Evolutionary conservation across 2,888 invertebrate genomes (phyloP).

Genomic region (Hydrotaea diabolus): DNA sequence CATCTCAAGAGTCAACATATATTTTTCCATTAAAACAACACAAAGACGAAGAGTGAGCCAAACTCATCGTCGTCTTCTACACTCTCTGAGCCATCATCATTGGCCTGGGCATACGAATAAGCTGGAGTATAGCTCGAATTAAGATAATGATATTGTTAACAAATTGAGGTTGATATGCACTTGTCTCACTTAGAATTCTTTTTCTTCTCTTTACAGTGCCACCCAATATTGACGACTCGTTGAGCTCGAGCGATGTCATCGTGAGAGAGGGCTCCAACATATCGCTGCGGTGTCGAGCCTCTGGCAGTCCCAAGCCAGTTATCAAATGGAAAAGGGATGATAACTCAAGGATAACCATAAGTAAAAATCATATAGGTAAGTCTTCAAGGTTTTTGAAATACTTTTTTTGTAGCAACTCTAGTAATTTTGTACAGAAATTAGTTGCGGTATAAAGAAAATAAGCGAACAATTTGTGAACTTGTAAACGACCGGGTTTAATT

Average conservation of each 20-base stretch:
- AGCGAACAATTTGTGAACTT: too few relatives aligned
- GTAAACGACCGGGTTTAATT: too few relatives aligned
- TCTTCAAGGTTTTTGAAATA: too few relatives aligned
- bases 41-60: background rate
- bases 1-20: constrained; percentile 57
- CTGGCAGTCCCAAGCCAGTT: constrained; percentile 92
- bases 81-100: background rate
- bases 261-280: constrained; percentile 94
- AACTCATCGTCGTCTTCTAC: background rate
- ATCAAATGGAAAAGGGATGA: constrained; percentile 96
- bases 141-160: constrained; percentile 45
- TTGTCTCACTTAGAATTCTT: background rate
- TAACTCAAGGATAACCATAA: constrained; percentile 92
- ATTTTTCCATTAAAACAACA: constrained; percentile 46
- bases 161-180: constrained; percentile 30
- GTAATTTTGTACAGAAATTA: too few relatives aligned
- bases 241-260: constrained; percentile 93
- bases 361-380: constrained; percentile 90
- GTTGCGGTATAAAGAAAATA: too few relatives aligned
- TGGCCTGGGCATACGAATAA: constrained; percentile 12
- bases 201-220: constrained; percentile 85
- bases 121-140: constrained; percentile 6
- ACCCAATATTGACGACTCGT: constrained; percentile 94
- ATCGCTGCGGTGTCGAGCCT: constrained; percentile 92
- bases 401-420: too few relatives aligned